Evolutionary conservation across 2,888 invertebrate species (phyloP).

Genomic region (Hypomecis atomaria): DNA sequence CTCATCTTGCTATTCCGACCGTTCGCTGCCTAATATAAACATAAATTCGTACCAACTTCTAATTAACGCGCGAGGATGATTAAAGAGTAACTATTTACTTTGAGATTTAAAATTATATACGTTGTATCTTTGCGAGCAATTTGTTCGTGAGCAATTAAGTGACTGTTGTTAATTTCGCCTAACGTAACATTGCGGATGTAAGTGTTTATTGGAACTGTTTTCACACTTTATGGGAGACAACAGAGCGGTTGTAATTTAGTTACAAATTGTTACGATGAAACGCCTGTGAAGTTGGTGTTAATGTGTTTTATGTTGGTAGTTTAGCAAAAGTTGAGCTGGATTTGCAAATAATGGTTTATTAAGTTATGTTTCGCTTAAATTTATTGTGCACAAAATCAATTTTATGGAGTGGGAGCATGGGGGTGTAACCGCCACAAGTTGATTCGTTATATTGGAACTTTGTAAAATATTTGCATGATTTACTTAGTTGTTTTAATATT

Average conservation of each 20-base stretch:
- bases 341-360: conserved; percentile 19
- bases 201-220: conserved; percentile 27
- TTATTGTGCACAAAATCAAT: conserved; percentile 1
- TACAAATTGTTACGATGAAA: conserved; percentile 31
- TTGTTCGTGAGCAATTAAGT: conserved; percentile 30
- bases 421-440: too few species aligned
- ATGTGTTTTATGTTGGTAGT: conserved; percentile 28
- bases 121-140: conserved; percentile 21
- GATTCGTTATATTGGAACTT: too few species aligned
- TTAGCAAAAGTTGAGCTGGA: conserved; percentile 14
- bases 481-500: too few species aligned
- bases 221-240: conserved; percentile 27
- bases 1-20: conserved; percentile 72
- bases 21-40: conserved; percentile 76
- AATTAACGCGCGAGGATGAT: conserved; percentile 70
- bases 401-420: neutral
- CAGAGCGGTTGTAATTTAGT: conserved; percentile 26
- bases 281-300: conserved; percentile 28
- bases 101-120: conserved; percentile 40
- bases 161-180: conserved; percentile 27
- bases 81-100: conserved; percentile 58
- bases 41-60: conserved; percentile 70
- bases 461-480: too few species aligned
- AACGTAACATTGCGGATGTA: conserved; percentile 12
- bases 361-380: neutral